phyloP scores from a whole-genome alignment of 2,113 vertebrate species.

The Misgurnus mizolepis region DNA sequence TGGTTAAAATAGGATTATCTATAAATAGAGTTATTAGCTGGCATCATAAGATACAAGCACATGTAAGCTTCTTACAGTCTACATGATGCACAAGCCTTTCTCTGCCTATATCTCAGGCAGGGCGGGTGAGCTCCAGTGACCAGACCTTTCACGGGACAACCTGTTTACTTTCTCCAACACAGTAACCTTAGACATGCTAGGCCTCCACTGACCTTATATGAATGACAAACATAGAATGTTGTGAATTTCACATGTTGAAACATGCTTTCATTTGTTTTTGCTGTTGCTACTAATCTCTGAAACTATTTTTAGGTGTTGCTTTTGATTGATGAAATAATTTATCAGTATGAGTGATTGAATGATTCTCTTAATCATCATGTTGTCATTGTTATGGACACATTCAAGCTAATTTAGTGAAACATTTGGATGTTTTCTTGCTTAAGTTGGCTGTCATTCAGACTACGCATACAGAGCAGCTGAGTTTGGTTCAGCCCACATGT shows the following conservation, averaged over 20 bases:
- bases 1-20: slow-evolving; percentile 73
- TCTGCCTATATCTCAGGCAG: slow-evolving; percentile 35
- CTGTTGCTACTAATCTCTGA: neutral
- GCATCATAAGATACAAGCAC: slow-evolving; percentile 62
- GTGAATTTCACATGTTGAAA: neutral
- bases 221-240: slow-evolving; percentile 20
- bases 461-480: neutral
- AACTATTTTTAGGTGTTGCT: neutral
- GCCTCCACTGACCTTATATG: slow-evolving; percentile 30
- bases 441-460: neutral
- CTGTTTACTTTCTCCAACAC: slow-evolving; percentile 45
- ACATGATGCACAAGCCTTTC: slow-evolving; percentile 48
- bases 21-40: slow-evolving; percentile 74
- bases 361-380: neutral
- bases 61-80: slow-evolving; percentile 67
- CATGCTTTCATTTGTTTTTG: neutral
- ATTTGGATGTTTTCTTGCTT: neutral
- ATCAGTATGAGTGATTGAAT: neutral
- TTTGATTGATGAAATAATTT: neutral
- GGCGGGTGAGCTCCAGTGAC: slow-evolving; percentile 13
- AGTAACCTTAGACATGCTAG: slow-evolving; percentile 10
- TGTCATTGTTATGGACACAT: neutral
- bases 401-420: neutral
- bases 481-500: neutral
- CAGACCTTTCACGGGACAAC: slow-evolving; percentile 37